Evolutionary conservation across 2,888 invertebrate species (phyloP).

Genomic region (Athalia rosae): DNA sequence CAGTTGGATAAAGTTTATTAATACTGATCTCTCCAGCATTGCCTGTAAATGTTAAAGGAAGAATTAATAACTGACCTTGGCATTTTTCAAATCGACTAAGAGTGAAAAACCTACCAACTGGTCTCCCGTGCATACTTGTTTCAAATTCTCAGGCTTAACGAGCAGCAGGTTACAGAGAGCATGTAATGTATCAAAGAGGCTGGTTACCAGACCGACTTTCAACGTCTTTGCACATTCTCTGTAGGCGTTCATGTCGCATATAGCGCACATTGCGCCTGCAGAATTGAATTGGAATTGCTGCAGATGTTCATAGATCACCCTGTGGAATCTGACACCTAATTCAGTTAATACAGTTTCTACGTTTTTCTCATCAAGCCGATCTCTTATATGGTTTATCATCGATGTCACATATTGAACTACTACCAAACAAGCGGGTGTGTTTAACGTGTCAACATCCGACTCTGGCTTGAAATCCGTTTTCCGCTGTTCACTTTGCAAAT

Average conservation of each 20-base stretch:
- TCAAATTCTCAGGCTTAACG: constrained; percentile 96
- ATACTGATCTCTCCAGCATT: constrained; percentile 90
- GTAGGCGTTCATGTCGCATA: constrained; percentile 99
- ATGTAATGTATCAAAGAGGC: constrained; percentile 96
- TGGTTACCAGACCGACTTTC: constrained; percentile 85
- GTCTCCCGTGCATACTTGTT: constrained; percentile 95
- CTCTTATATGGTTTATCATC: constrained; percentile 85
- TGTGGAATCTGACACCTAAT: constrained; percentile 93
- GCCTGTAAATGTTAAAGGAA: constrained; percentile 79
- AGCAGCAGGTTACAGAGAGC: constrained; percentile 96
- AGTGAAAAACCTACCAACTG: constrained; percentile 83
- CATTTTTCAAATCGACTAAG: constrained; percentile 37
- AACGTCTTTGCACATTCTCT: constrained; percentile 90
- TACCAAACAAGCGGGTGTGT: constrained; percentile 87
- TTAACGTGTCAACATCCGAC: constrained; percentile 89
- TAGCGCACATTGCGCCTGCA: constrained; percentile 97
- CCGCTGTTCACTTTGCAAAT: constrained; percentile 94
- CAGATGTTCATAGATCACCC: constrained; percentile 95
- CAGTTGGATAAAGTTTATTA: constrained; percentile 95
- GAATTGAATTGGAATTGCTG: constrained; percentile 96
- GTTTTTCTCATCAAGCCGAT: constrained; percentile 94
- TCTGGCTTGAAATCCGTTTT: constrained; percentile 96
- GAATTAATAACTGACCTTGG: constrained; percentile 41
- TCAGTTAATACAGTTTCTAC: constrained; percentile 90
- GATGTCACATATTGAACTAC: constrained; percentile 89